Percentiles rank a stretch among this genome's conserved stretches.
Conservation (phyloP, 2,888 invertebrate species). For the Agrilus cyanescens region DNA sequence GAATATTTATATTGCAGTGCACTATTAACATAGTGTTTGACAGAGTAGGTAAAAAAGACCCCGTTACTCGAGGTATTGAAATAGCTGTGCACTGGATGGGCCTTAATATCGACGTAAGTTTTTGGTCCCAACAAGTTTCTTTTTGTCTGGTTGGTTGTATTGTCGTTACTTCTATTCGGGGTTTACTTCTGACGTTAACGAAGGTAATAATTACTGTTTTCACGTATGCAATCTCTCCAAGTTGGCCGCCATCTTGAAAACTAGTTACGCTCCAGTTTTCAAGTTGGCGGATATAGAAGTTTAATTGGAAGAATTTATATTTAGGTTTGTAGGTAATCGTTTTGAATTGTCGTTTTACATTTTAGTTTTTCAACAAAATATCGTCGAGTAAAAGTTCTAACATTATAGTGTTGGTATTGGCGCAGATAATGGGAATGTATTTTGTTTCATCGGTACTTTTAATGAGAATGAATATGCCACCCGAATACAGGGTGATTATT, state of each 20-base stretch:
- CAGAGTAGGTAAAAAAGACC: constrained; percentile 96
- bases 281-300: no score
- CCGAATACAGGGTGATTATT: constrained; percentile 88
- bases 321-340: constrained; percentile 9
- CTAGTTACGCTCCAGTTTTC: no score
- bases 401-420: constrained; percentile 89
- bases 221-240: no score
- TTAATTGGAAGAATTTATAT: neutral
- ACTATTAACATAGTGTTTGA: constrained; percentile 98
- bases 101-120: constrained; percentile 89
- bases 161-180: constrained; percentile 93
- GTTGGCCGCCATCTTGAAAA: no score
- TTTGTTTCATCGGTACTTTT: constrained; percentile 95
- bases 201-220: constrained; percentile 51
- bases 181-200: constrained; percentile 88
- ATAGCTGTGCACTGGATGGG: constrained; percentile 96
- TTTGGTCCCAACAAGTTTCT: constrained; percentile 99
- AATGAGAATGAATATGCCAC: constrained; percentile 99
- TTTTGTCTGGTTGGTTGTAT: constrained; percentile 96
- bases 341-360: no score
- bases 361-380: constrained; percentile 97
- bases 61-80: constrained; percentile 92
- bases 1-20: constrained; percentile 50
- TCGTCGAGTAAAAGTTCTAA: constrained; percentile 98
- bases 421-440: constrained; percentile 99